Evolutionary conservation across 2,797 vertebrate genomes (phyloP), one percentile per base, ranked within the genome.

Genomic region (Percopsis omiscomaycus): DNA sequence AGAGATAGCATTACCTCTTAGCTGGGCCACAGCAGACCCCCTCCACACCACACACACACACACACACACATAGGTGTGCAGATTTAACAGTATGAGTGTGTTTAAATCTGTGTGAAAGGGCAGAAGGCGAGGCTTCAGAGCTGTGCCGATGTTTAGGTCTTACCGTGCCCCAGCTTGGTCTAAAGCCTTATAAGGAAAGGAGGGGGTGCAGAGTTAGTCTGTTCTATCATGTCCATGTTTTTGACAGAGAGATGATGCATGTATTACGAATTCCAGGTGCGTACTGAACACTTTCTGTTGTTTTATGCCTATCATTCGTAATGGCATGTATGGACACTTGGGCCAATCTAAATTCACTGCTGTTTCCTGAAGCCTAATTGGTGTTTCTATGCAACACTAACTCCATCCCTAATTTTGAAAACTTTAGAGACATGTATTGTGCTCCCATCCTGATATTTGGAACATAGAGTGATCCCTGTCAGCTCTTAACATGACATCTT

Each of bases 1-100:
- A 86, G 80, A 80, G 71, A 81, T 59, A 70, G 69, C 50, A 53
- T 69, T 73, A 63, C 68, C 77, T 75, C 69, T 67, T 69, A 74
- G 70, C 66, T 75, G 68, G 61, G 50, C 59, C 2, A 1, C 51
- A 44, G 16, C 42, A 22, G 52, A 55, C 44, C 37, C 37, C 37
- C 32, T 32, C 6, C 32, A 1, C 6, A 9, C 32, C 32, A 37
- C 32, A 37, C 27, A 32, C 13, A 61, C 22, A 15, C 27, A 37
- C 56, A 22, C 55, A 59, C 3, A 29, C 54, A 45, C 61, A 52
- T 9, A 55, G 15, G 29, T 67, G 30, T 51, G 59, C 45, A 49
- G 42, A 66, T 78, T 82, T 73, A 59, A 62, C 55, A 44, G 13
- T 50, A 66, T 54, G 60, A 61, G 45, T 32, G 45, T 61, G 51